Evolutionary conservation across 2,113 vertebrate species (phyloP).

Genomic region (Rhynchomys soricoides): DNA sequence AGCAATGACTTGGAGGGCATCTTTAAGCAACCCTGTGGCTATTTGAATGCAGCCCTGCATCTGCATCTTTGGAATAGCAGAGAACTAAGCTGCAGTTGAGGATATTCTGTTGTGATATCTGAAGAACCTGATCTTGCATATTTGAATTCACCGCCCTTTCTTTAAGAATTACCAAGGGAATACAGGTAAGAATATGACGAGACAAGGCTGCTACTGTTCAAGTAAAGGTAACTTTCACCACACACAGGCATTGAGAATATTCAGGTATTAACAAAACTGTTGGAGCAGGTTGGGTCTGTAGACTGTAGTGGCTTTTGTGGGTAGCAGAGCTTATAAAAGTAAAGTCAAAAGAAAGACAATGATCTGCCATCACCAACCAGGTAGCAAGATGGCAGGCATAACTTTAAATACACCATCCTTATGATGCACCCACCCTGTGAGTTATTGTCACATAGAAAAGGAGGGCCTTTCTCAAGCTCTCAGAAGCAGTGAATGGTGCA

Average conservation of each 20-base stretch:
- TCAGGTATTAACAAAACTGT: background rate
- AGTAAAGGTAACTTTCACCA: background rate
- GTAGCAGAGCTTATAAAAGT: background rate
- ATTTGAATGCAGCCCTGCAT: background rate
- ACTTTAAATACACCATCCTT: background rate
- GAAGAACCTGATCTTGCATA: background rate
- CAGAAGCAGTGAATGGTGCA: background rate
- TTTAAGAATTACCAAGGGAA: background rate
- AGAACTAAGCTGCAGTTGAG: slow-evolving; percentile 5
- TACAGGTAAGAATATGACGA: background rate
- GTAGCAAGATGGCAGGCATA: background rate
- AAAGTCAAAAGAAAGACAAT: background rate
- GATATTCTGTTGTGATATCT: background rate
- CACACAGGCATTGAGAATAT: background rate
- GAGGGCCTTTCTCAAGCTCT: background rate
- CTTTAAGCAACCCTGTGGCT: background rate
- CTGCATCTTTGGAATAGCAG: slow-evolving; percentile 6
- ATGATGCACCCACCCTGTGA: background rate
- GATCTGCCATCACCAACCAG: background rate
- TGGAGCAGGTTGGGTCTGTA: background rate
- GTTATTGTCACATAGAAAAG: background rate
- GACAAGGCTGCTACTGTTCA: background rate
- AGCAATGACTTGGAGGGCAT: background rate
- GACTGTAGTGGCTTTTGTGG: background rate
- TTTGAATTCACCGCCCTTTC: background rate